phyloP scores from a whole-genome alignment of 2,888 invertebrate genomes.

The Sesamia inferens region DNA sequence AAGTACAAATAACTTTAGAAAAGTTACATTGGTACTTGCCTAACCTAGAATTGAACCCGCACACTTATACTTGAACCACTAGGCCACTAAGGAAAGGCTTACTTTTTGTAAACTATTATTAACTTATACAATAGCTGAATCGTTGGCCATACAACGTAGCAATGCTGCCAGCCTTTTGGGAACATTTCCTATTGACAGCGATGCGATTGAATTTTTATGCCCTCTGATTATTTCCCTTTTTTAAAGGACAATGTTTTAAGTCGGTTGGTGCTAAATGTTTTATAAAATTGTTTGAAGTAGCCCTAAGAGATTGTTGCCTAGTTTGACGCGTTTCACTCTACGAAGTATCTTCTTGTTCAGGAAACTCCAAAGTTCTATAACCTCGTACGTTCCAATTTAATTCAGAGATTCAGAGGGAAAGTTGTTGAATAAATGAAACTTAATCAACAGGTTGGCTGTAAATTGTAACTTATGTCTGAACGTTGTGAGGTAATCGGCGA shows the following conservation, averaged over 20 bases:
- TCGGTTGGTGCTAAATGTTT: neutral
- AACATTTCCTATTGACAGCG: no score
- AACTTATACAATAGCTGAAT: no score
- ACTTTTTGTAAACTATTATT: no score
- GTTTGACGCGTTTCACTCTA: neutral
- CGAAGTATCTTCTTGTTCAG: neutral
- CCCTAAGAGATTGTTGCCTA: neutral
- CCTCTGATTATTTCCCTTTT: no score
- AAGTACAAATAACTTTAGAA: no score
- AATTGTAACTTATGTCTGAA: conserved; percentile 6
- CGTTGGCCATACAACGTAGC: no score
- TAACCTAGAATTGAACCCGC: no score
- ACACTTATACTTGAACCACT: no score
- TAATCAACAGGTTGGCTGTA: conserved; percentile 65
- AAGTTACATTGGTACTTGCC: no score
- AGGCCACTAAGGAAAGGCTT: no score
- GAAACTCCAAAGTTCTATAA: conserved; percentile 7
- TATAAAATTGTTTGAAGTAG: neutral
- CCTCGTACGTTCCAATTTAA: neutral
- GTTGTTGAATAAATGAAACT: conserved; percentile 64
- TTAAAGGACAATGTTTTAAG: neutral
- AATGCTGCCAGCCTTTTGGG: no score
- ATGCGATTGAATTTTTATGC: no score
- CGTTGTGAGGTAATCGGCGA: neutral
- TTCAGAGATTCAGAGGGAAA: neutral